Evolutionary conservation across 2,888 invertebrate genomes (phyloP).

Genomic region (Acanthopleura granulata): DNA sequence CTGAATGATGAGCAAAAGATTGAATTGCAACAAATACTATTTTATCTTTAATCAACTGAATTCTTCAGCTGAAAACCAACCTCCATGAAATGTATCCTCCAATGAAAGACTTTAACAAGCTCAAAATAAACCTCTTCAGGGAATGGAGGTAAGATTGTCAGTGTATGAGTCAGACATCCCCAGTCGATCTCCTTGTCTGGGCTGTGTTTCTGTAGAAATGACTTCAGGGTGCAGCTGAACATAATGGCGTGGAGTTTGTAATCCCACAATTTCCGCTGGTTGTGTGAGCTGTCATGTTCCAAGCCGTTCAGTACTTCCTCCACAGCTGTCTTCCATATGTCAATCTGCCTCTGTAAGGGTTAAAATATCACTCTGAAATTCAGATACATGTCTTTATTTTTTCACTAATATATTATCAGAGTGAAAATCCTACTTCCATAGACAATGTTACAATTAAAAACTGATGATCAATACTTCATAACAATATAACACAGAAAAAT

Average conservation of each 20-base stretch:
- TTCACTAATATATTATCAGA: no score
- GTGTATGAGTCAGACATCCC: not conserved
- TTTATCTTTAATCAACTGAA: not conserved
- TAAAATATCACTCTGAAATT: no score
- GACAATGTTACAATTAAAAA: no score
- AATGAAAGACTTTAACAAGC: not conserved
- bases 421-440: no score
- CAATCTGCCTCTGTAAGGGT: not conserved
- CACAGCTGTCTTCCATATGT: not conserved
- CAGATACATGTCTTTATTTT: no score
- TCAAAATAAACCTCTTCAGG: slow-evolving; percentile 6
- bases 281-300: not conserved
- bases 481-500: no score
- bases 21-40: no score
- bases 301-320: not conserved
- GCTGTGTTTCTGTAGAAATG: not conserved
- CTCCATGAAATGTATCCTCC: not conserved
- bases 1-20: no score
- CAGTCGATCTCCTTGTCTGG: not conserved
- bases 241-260: not conserved
- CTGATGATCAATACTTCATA: no score
- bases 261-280: not conserved
- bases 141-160: not conserved
- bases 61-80: not conserved
- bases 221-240: not conserved